A percentile compares a stretch with the other conserved stretches of the same genome.
Evolutionary conservation across 2,113 vertebrate genomes (phyloP).

Genomic region (Mobula birostris): DNA sequence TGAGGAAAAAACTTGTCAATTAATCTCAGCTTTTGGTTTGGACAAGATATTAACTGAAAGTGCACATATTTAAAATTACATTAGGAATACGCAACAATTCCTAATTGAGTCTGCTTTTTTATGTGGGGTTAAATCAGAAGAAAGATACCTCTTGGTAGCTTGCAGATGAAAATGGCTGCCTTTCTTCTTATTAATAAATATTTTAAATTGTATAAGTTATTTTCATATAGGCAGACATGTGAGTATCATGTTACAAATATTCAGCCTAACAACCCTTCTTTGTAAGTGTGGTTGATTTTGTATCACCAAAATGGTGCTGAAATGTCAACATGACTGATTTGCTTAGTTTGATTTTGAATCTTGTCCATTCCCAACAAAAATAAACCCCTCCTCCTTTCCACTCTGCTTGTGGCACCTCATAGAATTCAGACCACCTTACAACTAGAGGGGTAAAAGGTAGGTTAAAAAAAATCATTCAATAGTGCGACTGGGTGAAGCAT

Average conservation of each 20-base stretch:
- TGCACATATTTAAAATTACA: neutral
- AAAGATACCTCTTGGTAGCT: neutral
- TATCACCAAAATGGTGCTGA: no score
- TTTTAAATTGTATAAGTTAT: neutral
- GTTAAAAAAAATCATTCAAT: neutral
- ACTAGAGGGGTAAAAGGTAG: neutral
- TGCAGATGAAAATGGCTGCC: neutral
- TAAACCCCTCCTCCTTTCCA: neutral
- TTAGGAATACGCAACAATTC: neutral
- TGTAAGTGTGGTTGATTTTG: neutral
- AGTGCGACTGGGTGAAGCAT: neutral
- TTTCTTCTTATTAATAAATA: neutral
- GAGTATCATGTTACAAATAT: neutral
- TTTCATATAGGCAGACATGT: neutral
- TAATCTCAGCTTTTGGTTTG: neutral
- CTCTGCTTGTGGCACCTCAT: neutral
- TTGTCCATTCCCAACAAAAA: no score
- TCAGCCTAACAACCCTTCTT: constrained; percentile 8
- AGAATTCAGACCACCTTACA: neutral
- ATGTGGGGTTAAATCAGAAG: neutral
- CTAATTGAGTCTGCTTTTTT: neutral
- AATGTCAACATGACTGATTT: neutral
- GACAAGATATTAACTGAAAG: neutral
- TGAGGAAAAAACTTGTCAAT: no score
- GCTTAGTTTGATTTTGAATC: neutral